These are phyloP conservation scores for Ceryle rudis DNA, from an alignment of 2,797 vertebrate species.

Conservation along the genomic window DNA sequence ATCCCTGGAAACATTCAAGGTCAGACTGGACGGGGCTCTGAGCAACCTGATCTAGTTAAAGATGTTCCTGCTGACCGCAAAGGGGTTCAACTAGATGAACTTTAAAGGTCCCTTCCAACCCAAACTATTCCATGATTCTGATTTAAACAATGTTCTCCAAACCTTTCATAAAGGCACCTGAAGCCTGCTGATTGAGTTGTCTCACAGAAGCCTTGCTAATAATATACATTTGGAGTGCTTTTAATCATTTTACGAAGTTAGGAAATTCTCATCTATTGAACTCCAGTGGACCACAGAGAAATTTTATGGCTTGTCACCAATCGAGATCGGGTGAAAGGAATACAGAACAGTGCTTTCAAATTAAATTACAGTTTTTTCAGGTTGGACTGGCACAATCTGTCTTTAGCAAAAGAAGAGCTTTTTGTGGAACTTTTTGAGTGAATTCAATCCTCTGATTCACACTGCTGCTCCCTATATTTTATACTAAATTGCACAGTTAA, in stretches of 20 bases:
- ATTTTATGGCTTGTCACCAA: constrained; percentile 44
- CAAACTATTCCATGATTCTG: background rate
- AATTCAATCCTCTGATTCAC: constrained; percentile 20
- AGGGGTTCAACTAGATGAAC: background rate
- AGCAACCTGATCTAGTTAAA: background rate
- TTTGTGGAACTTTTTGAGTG: constrained; percentile 12
- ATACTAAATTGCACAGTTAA: background rate
- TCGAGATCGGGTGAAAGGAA: constrained; percentile 27
- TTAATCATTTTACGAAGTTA: constrained; percentile 57
- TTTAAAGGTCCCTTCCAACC: background rate
- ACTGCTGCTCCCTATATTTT: constrained; percentile 8
- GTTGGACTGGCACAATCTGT: constrained; percentile 58
- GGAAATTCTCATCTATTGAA: constrained; percentile 52
- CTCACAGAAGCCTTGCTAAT: background rate
- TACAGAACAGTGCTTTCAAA: constrained; percentile 46
- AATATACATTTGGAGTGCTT: background rate
- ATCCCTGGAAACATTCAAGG: background rate
- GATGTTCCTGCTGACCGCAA: background rate
- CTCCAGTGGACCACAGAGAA: constrained; percentile 36
- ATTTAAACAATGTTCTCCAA: background rate
- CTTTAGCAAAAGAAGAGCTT: constrained; percentile 33
- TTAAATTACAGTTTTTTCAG: constrained; percentile 67
- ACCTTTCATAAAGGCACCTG: background rate
- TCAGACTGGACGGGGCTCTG: background rate
- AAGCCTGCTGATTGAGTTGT: constrained; percentile 27